These are phyloP conservation scores for Lethocerus indicus DNA, from an alignment of 1,140 invertebrate genomes.

Conservation along the genomic window DNA sequence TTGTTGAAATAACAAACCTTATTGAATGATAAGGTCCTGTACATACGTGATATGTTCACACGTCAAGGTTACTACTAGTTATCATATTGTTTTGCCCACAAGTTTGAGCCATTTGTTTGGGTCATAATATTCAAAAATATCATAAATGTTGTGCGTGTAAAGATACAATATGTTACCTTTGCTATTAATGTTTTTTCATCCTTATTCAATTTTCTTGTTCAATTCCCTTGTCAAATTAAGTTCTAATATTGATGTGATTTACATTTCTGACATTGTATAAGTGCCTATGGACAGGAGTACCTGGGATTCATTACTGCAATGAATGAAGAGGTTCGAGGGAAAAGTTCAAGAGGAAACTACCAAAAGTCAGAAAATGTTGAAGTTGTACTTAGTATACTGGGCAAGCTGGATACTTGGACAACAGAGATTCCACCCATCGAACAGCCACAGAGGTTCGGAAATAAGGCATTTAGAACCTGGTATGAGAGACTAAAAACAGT, in stretches of 20 bases:
- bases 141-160: neutral
- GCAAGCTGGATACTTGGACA: slow-evolving; percentile 56
- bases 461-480: slow-evolving; percentile 82
- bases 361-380: slow-evolving; percentile 39
- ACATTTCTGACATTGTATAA: neutral
- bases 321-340: slow-evolving; percentile 70
- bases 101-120: neutral
- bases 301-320: slow-evolving; percentile 71
- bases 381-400: slow-evolving; percentile 49
- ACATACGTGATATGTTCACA: neutral
- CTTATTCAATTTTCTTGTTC: neutral
- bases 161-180: too few relatives aligned
- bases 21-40: neutral
- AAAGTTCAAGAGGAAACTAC: slow-evolving; percentile 44
- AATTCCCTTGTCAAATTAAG: neutral
- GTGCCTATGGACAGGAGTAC: slow-evolving; percentile 37
- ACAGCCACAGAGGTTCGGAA: slow-evolving; percentile 92
- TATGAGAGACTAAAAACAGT: slow-evolving; percentile 62
- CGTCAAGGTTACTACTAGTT: neutral
- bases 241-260: neutral
- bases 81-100: neutral
- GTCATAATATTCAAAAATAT: neutral
- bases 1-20: neutral
- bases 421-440: slow-evolving; percentile 78
- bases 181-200: neutral